Evolutionary conservation across 2,113 vertebrate genomes (phyloP).

Genomic region (Myrmecobius fasciatus): DNA sequence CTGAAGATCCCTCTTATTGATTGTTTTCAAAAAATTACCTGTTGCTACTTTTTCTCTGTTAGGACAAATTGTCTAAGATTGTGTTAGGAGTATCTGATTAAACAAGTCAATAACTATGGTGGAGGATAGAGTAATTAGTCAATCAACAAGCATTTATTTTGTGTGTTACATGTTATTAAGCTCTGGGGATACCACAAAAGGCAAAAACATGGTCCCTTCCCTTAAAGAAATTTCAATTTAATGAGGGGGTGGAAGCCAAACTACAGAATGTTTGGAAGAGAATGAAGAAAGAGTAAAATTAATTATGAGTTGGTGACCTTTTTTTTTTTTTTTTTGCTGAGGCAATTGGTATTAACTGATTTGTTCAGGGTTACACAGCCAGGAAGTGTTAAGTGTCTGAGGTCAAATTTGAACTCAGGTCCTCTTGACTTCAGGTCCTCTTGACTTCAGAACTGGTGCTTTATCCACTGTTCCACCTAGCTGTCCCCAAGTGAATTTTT

Average conservation of each 20-base stretch:
- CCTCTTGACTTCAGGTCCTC: no score
- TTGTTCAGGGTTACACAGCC: no score
- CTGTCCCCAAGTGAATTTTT: neutral
- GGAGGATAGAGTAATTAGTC: neutral
- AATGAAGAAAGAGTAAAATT: neutral
- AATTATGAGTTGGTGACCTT: neutral
- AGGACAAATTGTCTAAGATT: neutral
- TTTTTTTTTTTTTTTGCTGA: neutral
- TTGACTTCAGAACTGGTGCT: no score
- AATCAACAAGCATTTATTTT: neutral
- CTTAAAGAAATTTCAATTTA: neutral
- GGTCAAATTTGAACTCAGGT: no score
- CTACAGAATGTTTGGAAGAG: neutral
- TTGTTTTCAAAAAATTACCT: neutral
- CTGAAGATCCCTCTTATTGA: neutral
- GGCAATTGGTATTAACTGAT: no score
- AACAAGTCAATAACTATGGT: neutral
- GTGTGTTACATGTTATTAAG: neutral
- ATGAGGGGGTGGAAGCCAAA: neutral
- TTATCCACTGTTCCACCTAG: no score
- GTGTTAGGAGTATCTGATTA: neutral
- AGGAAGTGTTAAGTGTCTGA: no score
- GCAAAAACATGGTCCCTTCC: neutral
- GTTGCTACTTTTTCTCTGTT: neutral
- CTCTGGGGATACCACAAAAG: neutral